Evolutionary conservation across 2,888 invertebrate species (phyloP).

Genomic region (Drosophila mulleri): DNA sequence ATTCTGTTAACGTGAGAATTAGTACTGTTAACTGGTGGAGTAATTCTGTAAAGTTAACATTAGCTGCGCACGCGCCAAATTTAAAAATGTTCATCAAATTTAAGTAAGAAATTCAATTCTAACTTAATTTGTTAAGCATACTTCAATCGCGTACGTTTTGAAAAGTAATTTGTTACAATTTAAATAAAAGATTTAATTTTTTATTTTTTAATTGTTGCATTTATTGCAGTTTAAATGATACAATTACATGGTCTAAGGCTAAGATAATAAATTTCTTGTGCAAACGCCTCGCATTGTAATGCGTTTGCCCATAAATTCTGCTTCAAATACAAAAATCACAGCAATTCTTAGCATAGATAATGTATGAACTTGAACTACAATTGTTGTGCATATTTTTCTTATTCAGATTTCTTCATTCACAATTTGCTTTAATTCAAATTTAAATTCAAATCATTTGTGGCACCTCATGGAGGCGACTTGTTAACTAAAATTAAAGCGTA

Average conservation of each 20-base stretch:
- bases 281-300: conserved; percentile 36
- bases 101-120: not conserved
- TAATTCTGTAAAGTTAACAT: conserved; percentile 4
- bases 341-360: conserved; percentile 62
- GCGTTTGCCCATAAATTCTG: conserved; percentile 52
- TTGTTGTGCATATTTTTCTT: conserved; percentile 47
- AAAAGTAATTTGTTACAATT: not conserved
- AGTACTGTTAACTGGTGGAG: conserved; percentile 12
- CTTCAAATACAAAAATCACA: conserved; percentile 68
- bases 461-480: conserved; percentile 72
- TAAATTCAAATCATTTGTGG: conserved; percentile 55
- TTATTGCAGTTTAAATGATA: conserved; percentile 21
- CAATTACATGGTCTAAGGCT: conserved; percentile 41
- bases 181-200: not conserved
- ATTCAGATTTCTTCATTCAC: conserved; percentile 24
- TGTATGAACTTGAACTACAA: conserved; percentile 45
- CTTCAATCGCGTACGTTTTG: not conserved
- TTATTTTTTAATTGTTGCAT: conserved; percentile 36
- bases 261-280: conserved; percentile 36
- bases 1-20: not conserved
- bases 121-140: not conserved
- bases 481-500: conserved; percentile 40
- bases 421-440: conserved; percentile 50
- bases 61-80: not conserved
- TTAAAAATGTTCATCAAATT: not conserved